Percentiles rank a stretch among this genome's conserved stretches.
Conservation (phyloP, 2,797 vertebrate genomes). For the Sebastes vulpes region DNA sequence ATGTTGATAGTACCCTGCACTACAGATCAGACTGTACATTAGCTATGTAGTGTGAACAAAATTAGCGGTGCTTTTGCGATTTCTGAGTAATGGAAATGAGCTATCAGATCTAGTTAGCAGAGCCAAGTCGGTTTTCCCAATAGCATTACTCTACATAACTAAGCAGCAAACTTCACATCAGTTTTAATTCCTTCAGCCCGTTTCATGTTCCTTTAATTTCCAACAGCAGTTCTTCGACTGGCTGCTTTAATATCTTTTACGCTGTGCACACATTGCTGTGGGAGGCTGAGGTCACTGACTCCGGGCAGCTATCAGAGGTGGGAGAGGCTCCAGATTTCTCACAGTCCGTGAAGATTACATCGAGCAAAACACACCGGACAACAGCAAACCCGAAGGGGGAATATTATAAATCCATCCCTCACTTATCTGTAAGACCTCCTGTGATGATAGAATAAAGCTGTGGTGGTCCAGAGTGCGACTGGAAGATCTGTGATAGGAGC, state of each 20-base stretch:
- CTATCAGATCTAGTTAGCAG: conserved; percentile 53
- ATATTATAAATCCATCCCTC: conserved; percentile 14
- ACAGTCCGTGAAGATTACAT: conserved; percentile 1
- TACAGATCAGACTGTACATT: neutral
- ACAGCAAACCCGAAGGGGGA: conserved; percentile 7
- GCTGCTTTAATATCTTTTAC: conserved; percentile 1
- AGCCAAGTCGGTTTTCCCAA: conserved; percentile 27
- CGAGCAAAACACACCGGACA: neutral
- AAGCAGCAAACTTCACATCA: conserved; percentile 45
- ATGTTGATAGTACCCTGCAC: conserved; percentile 2
- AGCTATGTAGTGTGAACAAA: conserved; percentile 34
- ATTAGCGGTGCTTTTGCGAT: conserved; percentile 27
- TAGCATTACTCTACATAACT: conserved; percentile 40
- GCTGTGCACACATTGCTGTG: neutral
- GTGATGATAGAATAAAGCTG: neutral
- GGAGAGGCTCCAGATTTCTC: neutral
- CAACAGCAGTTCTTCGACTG: conserved; percentile 2
- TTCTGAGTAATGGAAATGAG: conserved; percentile 56
- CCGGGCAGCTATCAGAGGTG: neutral
- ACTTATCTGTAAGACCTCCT: conserved; percentile 22
- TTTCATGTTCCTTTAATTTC: conserved; percentile 25
- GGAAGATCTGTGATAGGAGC: neutral
- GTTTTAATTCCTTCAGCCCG: conserved; percentile 33
- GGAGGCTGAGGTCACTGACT: conserved; percentile 36
- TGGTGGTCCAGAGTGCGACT: neutral